Evolutionary conservation across 1,140 invertebrate genomes (phyloP).

Genomic region (Procambarus virginalis): DNA sequence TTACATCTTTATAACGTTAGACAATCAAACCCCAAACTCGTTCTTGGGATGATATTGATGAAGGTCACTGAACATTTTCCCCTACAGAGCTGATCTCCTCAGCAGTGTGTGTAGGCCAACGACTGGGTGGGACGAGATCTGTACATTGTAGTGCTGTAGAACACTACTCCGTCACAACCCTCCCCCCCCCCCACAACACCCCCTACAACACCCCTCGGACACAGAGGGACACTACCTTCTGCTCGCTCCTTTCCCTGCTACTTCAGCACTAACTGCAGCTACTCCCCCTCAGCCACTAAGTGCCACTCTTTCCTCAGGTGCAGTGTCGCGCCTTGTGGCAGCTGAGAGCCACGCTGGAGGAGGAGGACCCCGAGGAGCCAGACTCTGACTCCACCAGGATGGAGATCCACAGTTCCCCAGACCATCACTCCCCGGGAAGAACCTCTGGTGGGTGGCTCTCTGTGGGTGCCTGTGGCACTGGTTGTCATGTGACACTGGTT

Average conservation of each 20-base stretch:
- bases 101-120: too few relatives aligned
- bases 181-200: neutral
- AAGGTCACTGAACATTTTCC: too few relatives aligned
- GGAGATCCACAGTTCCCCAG: constrained; percentile 55
- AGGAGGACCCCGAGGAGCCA: constrained; percentile 74
- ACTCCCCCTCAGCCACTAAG: constrained; percentile 36
- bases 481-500: too few relatives aligned
- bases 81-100: too few relatives aligned
- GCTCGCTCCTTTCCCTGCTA: neutral
- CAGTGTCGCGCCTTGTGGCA: constrained; percentile 77
- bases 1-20: too few relatives aligned
- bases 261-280: neutral
- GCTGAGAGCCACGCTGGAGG: constrained; percentile 77
- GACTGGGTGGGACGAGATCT: too few relatives aligned
- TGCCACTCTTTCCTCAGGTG: constrained; percentile 61
- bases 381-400: constrained; percentile 62
- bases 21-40: too few relatives aligned
- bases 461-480: neutral
- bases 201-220: neutral
- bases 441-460: constrained; percentile 22
- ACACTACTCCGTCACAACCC: neutral
- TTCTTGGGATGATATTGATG: too few relatives aligned
- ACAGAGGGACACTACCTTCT: too few relatives aligned
- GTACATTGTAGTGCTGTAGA: too few relatives aligned
- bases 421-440: constrained; percentile 47